phyloP scores from a whole-genome alignment of 2,113 vertebrate species.

The Recurvirostra avosetta region DNA sequence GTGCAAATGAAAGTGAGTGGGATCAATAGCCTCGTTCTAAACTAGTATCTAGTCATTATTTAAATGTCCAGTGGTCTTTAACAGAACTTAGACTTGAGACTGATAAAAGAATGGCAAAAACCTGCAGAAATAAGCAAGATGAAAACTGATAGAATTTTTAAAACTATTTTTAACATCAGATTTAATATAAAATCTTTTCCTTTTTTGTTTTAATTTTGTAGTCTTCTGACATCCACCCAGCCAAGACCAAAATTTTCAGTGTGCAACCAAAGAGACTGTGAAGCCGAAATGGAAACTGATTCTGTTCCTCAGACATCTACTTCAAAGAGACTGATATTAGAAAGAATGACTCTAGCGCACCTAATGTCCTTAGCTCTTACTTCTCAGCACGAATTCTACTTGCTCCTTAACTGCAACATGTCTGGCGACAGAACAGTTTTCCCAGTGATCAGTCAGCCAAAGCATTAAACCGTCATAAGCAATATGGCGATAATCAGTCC shows the following conservation, averaged over 20 bases:
- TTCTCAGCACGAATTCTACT: neutral
- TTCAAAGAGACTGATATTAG: neutral
- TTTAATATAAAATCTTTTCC: neutral
- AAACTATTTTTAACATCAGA: neutral
- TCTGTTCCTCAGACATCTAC: neutral
- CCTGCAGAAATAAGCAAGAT: neutral
- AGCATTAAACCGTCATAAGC: slow-evolving; percentile 30
- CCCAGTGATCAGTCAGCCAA: slow-evolving; percentile 16
- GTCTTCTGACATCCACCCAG: neutral
- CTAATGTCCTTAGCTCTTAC: neutral
- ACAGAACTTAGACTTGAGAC: neutral
- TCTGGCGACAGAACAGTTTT: neutral
- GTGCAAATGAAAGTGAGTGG: neutral
- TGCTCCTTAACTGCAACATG: neutral
- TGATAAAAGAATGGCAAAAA: neutral
- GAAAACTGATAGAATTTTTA: neutral
- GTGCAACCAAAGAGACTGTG: neutral
- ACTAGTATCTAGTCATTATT: neutral
- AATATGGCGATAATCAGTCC: slow-evolving; percentile 48
- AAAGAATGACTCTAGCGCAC: neutral
- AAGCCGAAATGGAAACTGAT: neutral
- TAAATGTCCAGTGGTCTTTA: neutral
- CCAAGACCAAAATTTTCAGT: neutral
- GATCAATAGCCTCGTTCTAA: neutral
- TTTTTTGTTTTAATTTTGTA: neutral